Base-by-base conservation (phyloP, 2,113 vertebrate genomes). In the Eolophus roseicapilla region DNA sequence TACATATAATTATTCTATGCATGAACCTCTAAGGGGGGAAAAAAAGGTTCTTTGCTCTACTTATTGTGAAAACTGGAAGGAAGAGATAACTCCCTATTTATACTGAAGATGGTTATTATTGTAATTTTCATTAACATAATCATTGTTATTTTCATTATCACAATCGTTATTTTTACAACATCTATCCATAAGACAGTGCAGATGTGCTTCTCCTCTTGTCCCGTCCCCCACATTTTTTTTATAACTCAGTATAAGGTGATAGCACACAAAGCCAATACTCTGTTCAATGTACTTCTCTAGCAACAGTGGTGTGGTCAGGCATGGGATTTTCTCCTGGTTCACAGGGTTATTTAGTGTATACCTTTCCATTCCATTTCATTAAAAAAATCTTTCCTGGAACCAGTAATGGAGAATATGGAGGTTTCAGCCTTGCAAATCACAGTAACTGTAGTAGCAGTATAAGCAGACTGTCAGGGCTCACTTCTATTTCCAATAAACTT, bases 191-290 rank as follows among this genome's bases (percentile, higher is more conserved):
- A 65, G 19, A 25, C 4, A 57, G 7, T 44, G 21, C 20, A 87
- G 33, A 55, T 20, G 24, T 64, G 5, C 37, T 80, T 63, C 35
- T 35, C 13, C 8, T 37, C 10, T 35, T 35, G 21, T 24, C 59
- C 23, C 0, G 1, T 60, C 11, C 3, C 4, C 4, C 9, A 2
- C 5, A 0, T 3, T 28, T 68, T 57, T 39, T 39, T 39, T 39
- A 39, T 79, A 79, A 59, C 13, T 17, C 31, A 59, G 2, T n/a
- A 14, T 71, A 50, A 68, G 12, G 47, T 73, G 20, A 27, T 24
- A 41, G 35, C 43, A 71, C 31, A 50, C 25, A 31, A 76, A 86
- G 12, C 11, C 3, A 44, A 24, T 24, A 13, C 7, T 75, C 10
- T 44, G 7, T 63, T 50, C 16, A 37, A 15, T 0, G 0, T 63